Conservation (phyloP, 92 coral and sea anemone genomes). For the Heliopora coerulea region DNA sequence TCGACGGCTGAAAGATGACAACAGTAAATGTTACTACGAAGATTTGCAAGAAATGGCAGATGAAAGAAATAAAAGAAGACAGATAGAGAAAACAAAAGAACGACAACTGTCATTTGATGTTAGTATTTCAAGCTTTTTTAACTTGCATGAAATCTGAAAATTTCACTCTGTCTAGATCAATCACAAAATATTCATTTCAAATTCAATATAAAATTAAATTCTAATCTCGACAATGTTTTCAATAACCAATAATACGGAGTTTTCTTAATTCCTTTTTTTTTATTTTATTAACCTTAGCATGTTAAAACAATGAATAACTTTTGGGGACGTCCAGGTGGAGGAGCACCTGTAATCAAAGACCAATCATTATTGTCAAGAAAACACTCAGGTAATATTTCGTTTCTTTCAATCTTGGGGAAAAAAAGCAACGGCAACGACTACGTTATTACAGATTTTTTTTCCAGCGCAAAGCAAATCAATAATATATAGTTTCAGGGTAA, state of each 20-base stretch:
- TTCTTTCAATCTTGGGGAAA: too few relatives aligned
- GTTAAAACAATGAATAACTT: slow-evolving; percentile 72
- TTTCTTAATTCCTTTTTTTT: too few relatives aligned
- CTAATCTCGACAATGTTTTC: too few relatives aligned
- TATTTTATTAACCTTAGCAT: slow-evolving; percentile 55
- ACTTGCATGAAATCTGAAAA: too few relatives aligned
- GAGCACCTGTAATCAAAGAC: slow-evolving; percentile 73
- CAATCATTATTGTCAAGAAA: slow-evolving; percentile 55
- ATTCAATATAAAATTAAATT: too few relatives aligned
- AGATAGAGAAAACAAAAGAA: slow-evolving; percentile 59
- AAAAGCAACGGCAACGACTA: too few relatives aligned
- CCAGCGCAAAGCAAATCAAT: too few relatives aligned
- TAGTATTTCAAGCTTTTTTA: not conserved
- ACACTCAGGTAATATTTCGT: slow-evolving; percentile 62
- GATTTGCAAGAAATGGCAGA: slow-evolving; percentile 75
- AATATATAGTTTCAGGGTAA: too few relatives aligned
- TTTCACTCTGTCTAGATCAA: not conserved
- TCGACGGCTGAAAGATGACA: slow-evolving; percentile 75
- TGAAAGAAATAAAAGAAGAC: slow-evolving; percentile 62
- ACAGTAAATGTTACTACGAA: slow-evolving; percentile 62
- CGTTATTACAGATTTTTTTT: too few relatives aligned
- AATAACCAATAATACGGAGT: too few relatives aligned
- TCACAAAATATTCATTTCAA: too few relatives aligned
- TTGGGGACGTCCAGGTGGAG: slow-evolving; percentile 93
- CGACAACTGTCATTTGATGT: slow-evolving; percentile 67